Evolutionary conservation across 2,888 invertebrate species (phyloP).

Genomic region (Gonocerus acuteangulatus): DNA sequence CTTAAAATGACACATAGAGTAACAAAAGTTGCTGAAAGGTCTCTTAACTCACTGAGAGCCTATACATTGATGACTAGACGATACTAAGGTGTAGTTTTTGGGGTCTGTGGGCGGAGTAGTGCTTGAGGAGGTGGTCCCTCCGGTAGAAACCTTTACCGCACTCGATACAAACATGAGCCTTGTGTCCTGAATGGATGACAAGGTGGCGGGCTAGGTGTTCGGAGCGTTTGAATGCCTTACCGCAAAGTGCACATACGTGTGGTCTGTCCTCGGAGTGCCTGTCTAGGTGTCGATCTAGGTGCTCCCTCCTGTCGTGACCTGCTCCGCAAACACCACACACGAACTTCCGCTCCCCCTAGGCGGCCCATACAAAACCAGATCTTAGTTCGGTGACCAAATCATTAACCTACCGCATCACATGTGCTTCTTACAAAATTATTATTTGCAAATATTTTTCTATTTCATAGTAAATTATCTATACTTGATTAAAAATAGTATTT

Average conservation of each 20-base stretch:
- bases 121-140: slow-evolving; percentile 49
- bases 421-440: no score
- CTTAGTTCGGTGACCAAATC: slow-evolving; percentile 13
- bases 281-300: slow-evolving; percentile 47
- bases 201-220: slow-evolving; percentile 49
- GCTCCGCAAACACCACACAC: slow-evolving; percentile 49
- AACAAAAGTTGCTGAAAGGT: no score
- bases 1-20: no score
- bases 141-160: slow-evolving; percentile 49
- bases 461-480: no score
- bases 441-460: no score
- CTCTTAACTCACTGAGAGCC: no score
- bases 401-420: slow-evolving; percentile 26
- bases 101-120: slow-evolving; percentile 45
- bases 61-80: background rate
- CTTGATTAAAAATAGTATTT: no score
- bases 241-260: slow-evolving; percentile 38
- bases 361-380: slow-evolving; percentile 19
- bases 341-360: slow-evolving; percentile 43
- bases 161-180: slow-evolving; percentile 43
- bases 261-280: slow-evolving; percentile 47
- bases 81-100: slow-evolving; percentile 3
- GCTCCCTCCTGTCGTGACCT: slow-evolving; percentile 48
- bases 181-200: slow-evolving; percentile 49
- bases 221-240: slow-evolving; percentile 45